These are phyloP conservation scores for Epinephelus coioides DNA, from an alignment of 2,797 vertebrate species.

Conservation along the genomic window DNA sequence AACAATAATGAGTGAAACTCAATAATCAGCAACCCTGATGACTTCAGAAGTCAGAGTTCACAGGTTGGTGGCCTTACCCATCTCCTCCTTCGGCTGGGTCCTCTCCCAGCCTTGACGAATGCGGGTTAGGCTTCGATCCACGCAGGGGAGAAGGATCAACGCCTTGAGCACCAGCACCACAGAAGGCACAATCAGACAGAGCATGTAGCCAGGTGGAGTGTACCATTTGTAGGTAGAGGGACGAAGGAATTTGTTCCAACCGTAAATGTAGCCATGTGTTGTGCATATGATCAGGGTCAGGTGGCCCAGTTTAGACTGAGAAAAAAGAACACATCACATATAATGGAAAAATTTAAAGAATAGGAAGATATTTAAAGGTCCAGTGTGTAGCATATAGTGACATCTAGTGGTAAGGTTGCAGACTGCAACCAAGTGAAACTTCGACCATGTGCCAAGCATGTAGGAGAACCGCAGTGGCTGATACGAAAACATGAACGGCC, in stretches of 20 bases:
- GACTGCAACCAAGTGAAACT: no score
- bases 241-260: slow-evolving; percentile 88
- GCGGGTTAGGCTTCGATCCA: slow-evolving; percentile 86
- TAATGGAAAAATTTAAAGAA: background rate
- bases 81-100: slow-evolving; percentile 45
- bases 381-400: no score
- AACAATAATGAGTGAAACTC: background rate
- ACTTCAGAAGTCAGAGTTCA: slow-evolving; percentile 39
- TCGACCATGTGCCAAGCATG: no score
- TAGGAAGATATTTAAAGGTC: background rate
- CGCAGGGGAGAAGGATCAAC: slow-evolving; percentile 90
- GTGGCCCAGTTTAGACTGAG: slow-evolving; percentile 93
- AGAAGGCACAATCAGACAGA: slow-evolving; percentile 90
- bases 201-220: slow-evolving; percentile 87
- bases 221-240: slow-evolving; percentile 86
- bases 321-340: background rate
- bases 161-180: slow-evolving; percentile 89
- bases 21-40: background rate
- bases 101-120: slow-evolving; percentile 95
- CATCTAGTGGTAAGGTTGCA: no score
- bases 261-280: slow-evolving; percentile 88
- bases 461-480: no score
- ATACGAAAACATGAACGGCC: no score
- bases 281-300: slow-evolving; percentile 91
- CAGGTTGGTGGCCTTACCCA: slow-evolving; percentile 45